A percentile compares a stretch with the other conserved stretches of the same genome.
Evolutionary conservation across 2,888 invertebrate species (phyloP).

Genomic region (Tipula vernalis): DNA sequence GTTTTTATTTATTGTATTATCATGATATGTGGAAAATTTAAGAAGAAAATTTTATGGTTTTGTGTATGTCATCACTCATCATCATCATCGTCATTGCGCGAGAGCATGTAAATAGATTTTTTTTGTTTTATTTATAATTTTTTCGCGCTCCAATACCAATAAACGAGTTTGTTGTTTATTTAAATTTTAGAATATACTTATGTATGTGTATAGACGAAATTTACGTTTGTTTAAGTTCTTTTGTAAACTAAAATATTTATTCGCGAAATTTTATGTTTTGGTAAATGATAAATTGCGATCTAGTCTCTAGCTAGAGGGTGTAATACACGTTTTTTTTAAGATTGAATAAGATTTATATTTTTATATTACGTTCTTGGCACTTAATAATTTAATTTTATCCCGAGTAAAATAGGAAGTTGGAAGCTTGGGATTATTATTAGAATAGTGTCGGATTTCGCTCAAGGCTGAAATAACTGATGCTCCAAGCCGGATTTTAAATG

Average conservation of each 20-base stretch:
- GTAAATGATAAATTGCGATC: background rate
- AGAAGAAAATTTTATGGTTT: background rate
- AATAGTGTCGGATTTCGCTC: too few relatives aligned
- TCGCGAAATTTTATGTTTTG: background rate
- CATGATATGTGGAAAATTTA: background rate
- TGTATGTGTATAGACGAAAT: background rate
- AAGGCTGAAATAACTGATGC: too few relatives aligned
- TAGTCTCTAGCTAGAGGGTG: background rate
- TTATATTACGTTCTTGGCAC: too few relatives aligned
- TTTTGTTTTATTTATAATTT: background rate
- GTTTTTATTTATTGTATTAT: background rate
- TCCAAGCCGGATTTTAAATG: too few relatives aligned
- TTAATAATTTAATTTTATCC: too few relatives aligned
- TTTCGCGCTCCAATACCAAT: background rate
- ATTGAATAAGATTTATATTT: too few relatives aligned
- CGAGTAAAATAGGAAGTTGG: too few relatives aligned
- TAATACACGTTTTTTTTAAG: background rate
- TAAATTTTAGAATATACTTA: background rate
- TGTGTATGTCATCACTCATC: background rate
- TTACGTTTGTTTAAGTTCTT: background rate
- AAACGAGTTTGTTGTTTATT: background rate
- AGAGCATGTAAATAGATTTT: background rate
- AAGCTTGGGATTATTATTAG: too few relatives aligned
- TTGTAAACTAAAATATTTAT: background rate
- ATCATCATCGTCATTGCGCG: background rate